phyloP scores from a whole-genome alignment of 2,113 vertebrate species.

The Donacobius atricapilla region DNA sequence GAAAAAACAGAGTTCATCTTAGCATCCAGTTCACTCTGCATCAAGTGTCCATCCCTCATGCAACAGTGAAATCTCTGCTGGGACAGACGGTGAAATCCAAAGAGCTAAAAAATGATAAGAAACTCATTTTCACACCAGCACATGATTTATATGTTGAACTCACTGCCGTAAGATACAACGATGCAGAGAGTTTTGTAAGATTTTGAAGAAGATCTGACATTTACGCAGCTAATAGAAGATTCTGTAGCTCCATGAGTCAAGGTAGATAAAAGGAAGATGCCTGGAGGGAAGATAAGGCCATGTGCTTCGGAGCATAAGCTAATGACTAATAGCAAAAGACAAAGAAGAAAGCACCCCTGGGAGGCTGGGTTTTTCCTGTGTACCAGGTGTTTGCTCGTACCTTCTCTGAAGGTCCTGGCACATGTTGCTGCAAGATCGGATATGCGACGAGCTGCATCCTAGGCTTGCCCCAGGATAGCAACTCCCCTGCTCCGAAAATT shows the following conservation, averaged over 20 bases:
- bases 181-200: slow-evolving; percentile 31
- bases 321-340: slow-evolving; percentile 64
- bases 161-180: background rate
- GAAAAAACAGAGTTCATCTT: background rate
- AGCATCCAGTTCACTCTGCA: background rate
- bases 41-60: background rate
- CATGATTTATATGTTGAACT: slow-evolving; percentile 12
- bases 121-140: slow-evolving; percentile 34
- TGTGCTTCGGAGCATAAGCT: slow-evolving; percentile 57
- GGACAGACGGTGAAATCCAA: background rate
- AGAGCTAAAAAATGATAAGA: slow-evolving; percentile 13
- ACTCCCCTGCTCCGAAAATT: slow-evolving; percentile 32
- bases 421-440: slow-evolving; percentile 46
- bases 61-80: background rate
- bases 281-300: slow-evolving; percentile 60
- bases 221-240: slow-evolving; percentile 59
- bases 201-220: slow-evolving; percentile 58
- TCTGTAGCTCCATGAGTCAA: slow-evolving; percentile 53
- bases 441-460: background rate
- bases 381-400: slow-evolving; percentile 55
- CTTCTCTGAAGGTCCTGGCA: slow-evolving; percentile 57
- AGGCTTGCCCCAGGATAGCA: slow-evolving; percentile 49
- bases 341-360: slow-evolving; percentile 52
- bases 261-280: slow-evolving; percentile 59
- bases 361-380: slow-evolving; percentile 52